Conservation (phyloP, 2,797 vertebrate genomes). For the Lophura swinhoii region DNA sequence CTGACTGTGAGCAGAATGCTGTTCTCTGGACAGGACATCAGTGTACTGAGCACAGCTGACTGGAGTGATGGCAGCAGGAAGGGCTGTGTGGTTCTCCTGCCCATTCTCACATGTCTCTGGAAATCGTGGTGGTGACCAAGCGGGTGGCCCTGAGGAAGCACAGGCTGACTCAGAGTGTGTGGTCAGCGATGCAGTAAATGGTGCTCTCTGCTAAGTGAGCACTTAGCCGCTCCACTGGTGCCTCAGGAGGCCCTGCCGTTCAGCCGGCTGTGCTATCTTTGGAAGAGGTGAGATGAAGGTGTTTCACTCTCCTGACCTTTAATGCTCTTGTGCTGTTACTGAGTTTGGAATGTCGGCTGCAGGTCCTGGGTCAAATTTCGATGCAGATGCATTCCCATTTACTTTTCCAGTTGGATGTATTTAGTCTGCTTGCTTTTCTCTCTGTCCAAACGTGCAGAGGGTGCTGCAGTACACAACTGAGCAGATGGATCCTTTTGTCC, state of each 20-base stretch:
- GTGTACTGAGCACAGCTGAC: neutral
- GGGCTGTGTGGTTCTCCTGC: neutral
- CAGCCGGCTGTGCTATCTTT: neutral
- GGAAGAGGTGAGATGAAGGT: conserved; percentile 48
- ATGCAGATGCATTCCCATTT: neutral
- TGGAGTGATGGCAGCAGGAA: neutral
- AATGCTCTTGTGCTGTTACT: neutral
- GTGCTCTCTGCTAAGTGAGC: conserved; percentile 26
- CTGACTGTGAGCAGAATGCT: neutral
- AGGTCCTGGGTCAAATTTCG: conserved; percentile 23
- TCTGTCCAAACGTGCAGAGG: neutral
- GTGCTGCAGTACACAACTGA: conserved; percentile 34
- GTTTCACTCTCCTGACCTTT: conserved; percentile 38
- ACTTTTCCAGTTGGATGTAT: neutral
- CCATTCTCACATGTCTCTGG: neutral
- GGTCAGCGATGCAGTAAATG: conserved; percentile 8
- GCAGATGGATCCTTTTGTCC: conserved; percentile 49
- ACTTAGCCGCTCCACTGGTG: neutral
- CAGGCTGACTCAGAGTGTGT: conserved; percentile 18
- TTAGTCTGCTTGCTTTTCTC: conserved; percentile 1
- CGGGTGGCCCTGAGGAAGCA: neutral
- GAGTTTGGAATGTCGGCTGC: conserved; percentile 44
- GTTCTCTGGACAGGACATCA: neutral
- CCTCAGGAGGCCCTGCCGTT: neutral
- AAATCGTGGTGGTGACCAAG: neutral